These are phyloP conservation scores for Vicugna pacos DNA, from an alignment of 2,113 vertebrate species.

Conservation along the genomic window DNA sequence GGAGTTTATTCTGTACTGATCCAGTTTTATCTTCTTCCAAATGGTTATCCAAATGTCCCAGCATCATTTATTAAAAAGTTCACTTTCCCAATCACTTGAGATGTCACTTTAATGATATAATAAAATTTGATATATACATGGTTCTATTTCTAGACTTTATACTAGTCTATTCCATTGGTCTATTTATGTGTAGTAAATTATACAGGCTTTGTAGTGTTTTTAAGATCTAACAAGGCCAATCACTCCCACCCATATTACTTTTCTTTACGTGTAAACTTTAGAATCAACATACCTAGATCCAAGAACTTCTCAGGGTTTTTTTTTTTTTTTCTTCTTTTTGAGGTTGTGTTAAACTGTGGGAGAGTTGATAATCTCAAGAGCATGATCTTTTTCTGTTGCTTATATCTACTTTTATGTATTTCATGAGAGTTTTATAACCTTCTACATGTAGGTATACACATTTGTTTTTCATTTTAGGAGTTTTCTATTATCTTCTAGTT, in stretches of 20 bases:
- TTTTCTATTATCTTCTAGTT: constrained; percentile 55
- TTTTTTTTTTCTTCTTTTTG: not conserved
- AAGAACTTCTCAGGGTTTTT: not conserved
- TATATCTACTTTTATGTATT: constrained; percentile 26
- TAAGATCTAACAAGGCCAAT: not conserved
- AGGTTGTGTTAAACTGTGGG: not conserved
- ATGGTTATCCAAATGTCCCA: constrained; percentile 40
- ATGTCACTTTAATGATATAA: constrained; percentile 36
- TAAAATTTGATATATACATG: constrained; percentile 1
- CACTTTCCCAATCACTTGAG: not conserved
- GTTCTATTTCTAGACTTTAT: constrained; percentile 50
- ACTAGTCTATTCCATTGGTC: not conserved
- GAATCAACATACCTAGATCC: not conserved
- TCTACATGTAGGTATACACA: not conserved
- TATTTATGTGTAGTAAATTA: constrained; percentile 33
- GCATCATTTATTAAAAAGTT: constrained; percentile 45
- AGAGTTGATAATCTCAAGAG: constrained; percentile 33
- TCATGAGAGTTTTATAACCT: constrained; percentile 14
- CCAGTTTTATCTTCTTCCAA: constrained; percentile 49
- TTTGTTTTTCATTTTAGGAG: not conserved
- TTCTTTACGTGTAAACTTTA: constrained; percentile 27
- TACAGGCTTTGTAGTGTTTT: constrained; percentile 41
- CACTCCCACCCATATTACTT: not conserved
- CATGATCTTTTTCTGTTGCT: not conserved
- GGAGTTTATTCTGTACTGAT: constrained; percentile 60